These are phyloP conservation scores for Lasius platythorax DNA, from an alignment of 2,888 invertebrate genomes.

Conservation along the genomic window DNA sequence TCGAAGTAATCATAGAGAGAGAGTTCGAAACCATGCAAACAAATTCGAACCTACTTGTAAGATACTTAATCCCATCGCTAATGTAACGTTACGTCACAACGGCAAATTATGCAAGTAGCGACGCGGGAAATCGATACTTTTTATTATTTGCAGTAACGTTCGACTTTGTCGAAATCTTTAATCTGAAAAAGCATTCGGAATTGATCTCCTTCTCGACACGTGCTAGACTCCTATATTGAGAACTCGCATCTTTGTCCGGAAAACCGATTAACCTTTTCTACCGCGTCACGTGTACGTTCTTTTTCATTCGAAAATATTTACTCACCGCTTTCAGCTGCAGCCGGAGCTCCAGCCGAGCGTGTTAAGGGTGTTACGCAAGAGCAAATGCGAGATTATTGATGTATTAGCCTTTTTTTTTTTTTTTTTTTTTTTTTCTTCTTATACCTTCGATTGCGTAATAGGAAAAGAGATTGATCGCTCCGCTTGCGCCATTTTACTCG, in stretches of 20 bases:
- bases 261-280: background rate
- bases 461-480: slow-evolving; percentile 39
- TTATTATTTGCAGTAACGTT: background rate
- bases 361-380: slow-evolving; percentile 5
- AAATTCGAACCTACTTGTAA: background rate
- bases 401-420: slow-evolving; percentile 32
- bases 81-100: background rate
- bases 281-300: background rate
- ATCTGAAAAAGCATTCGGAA: background rate
- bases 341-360: background rate
- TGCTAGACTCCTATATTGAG: background rate
- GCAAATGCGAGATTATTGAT: slow-evolving; percentile 36
- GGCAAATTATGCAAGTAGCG: background rate
- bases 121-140: background rate
- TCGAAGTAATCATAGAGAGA: too few species aligned
- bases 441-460: slow-evolving; percentile 7
- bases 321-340: background rate
- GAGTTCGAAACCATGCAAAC: too few species aligned
- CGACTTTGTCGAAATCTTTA: background rate
- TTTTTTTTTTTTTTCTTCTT: background rate
- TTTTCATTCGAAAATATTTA: slow-evolving; percentile 6
- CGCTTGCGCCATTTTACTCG: slow-evolving; percentile 43
- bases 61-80: too few species aligned
- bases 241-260: background rate
- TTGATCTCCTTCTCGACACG: background rate